phyloP scores from a whole-genome alignment of 2,888 invertebrate genomes.

The Therioaphis trifolii region DNA sequence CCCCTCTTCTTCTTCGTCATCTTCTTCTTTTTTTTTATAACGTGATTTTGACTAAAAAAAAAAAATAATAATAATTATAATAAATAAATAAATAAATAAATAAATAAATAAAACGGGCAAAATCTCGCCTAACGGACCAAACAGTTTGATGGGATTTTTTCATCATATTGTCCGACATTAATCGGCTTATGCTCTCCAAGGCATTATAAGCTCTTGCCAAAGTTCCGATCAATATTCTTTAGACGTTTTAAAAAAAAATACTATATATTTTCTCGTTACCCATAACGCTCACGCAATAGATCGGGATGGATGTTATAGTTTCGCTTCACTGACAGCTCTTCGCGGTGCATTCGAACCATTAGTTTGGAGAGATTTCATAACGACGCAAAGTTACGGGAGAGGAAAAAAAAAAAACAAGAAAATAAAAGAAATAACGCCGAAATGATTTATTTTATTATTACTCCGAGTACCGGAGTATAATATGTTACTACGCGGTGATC shows the following conservation, averaged over 20 bases:
- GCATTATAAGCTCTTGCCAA: slow-evolving; percentile 61
- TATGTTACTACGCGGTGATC: background rate
- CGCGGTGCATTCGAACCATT: slow-evolving; percentile 41
- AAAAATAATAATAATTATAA: background rate
- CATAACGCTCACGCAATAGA: slow-evolving; percentile 29
- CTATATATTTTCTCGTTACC: slow-evolving; percentile 37
- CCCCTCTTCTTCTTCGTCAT: no score
- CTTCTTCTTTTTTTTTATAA: slow-evolving; percentile 12
- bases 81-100: slow-evolving; percentile 7
- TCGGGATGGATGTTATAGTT: slow-evolving; percentile 51
- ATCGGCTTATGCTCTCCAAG: slow-evolving; percentile 53
- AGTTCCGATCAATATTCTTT: slow-evolving; percentile 59
- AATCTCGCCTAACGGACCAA: slow-evolving; percentile 54
- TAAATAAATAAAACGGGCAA: slow-evolving; percentile 11
- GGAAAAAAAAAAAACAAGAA: background rate
- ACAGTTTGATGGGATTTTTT: slow-evolving; percentile 57
- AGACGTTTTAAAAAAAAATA: slow-evolving; percentile 53
- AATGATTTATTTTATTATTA: slow-evolving; percentile 39
- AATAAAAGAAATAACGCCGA: background rate
- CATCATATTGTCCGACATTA: slow-evolving; percentile 60
- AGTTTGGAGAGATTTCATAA: slow-evolving; percentile 44
- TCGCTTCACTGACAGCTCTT: slow-evolving; percentile 48
- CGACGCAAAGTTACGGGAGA: slow-evolving; percentile 5
- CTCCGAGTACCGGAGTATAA: background rate
- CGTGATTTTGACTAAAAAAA: slow-evolving; percentile 55